phyloP scores from a whole-genome alignment of 2,888 invertebrate species.

The Oligia fasciuncula region DNA sequence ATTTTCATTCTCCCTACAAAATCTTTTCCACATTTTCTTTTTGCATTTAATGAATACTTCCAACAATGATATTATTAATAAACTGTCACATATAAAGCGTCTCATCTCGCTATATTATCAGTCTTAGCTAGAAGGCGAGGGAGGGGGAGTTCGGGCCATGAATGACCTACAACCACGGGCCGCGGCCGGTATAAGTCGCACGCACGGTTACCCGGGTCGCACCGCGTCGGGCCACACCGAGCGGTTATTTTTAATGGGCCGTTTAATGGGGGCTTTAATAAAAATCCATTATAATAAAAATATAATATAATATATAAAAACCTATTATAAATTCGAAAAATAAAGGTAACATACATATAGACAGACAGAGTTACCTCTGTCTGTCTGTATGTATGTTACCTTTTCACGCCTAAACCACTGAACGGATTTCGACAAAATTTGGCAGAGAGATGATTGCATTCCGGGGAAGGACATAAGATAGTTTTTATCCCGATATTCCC shows the following conservation, averaged over 20 bases:
- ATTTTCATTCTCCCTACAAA: not conserved
- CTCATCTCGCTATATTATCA: conserved; percentile 43
- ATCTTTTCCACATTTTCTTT: not conserved
- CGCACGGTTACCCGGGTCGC: conserved; percentile 32
- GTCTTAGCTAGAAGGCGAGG: conserved; percentile 2
- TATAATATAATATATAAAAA: too few species aligned
- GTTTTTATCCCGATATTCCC: too few species aligned
- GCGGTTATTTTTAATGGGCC: conserved; percentile 59
- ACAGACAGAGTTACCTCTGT: too few species aligned
- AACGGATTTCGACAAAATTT: too few species aligned
- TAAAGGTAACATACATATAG: too few species aligned
- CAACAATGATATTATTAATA: conserved; percentile 1
- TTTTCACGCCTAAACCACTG: too few species aligned
- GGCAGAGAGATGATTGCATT: too few species aligned
- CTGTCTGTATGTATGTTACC: too few species aligned
- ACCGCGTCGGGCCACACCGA: conserved; percentile 15
- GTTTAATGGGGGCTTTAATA: conserved; percentile 44
- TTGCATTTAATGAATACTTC: not conserved
- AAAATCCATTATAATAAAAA: conserved; percentile 10
- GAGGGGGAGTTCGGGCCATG: conserved; percentile 33
- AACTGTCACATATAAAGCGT: conserved; percentile 17
- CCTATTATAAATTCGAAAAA: too few species aligned
- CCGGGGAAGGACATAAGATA: too few species aligned
- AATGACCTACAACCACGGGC: conserved; percentile 52
- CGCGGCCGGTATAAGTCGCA: conserved; percentile 35